Evolutionary conservation across 2,888 invertebrate species (phyloP), one percentile per base, ranked within the genome.

Genomic region (Galerucella pusilla): DNA sequence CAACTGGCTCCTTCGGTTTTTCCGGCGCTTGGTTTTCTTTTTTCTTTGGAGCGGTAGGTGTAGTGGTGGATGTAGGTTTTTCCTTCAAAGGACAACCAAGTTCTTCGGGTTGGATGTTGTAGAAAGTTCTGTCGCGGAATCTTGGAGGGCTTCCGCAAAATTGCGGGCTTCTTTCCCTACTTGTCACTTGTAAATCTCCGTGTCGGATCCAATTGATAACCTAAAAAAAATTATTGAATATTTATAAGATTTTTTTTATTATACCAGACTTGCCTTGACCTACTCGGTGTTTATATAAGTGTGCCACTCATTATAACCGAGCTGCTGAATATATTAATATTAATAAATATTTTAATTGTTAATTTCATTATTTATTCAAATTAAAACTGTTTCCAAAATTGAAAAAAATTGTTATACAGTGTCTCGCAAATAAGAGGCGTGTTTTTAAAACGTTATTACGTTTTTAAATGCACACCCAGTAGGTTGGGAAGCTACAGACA

Each of bases 121-220:
- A 96, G 88, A 97, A 96, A 54, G 94, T 95, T 65, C 94, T 91
- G 77, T 95, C 94, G 74, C 94, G 91, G 83, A 97, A 93, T 78
- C 92, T 90, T 1, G 92, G 89, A 1, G 97, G 97, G 80, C 92
- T 93, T 14, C 96, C 97, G 84, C 97, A 97, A 87, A 97, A 97
- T 87, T 97, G 97, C 9, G 97, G 97, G 87, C 95, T 96, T 82
- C 96, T 90, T 87, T 97, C 97, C 61, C 97, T 91, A 78, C 96
- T 96, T 12, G 97, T 97, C 25, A 97, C 96, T 90, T 97, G 97
- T 59, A 97, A 89, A 85, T 97, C 96, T 14, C 93, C 93, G 79
- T 93, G 93, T 70, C 93, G 91, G 81, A 97, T 96, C 97, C 97
- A 97, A 85, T 96, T 93, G 76, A 95, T 93, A 9, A 83, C 78